A percentile compares a stretch with the other conserved stretches of the same genome.
phyloP scores from a whole-genome alignment of 2,797 vertebrate species.

The Percopsis omiscomaycus region DNA sequence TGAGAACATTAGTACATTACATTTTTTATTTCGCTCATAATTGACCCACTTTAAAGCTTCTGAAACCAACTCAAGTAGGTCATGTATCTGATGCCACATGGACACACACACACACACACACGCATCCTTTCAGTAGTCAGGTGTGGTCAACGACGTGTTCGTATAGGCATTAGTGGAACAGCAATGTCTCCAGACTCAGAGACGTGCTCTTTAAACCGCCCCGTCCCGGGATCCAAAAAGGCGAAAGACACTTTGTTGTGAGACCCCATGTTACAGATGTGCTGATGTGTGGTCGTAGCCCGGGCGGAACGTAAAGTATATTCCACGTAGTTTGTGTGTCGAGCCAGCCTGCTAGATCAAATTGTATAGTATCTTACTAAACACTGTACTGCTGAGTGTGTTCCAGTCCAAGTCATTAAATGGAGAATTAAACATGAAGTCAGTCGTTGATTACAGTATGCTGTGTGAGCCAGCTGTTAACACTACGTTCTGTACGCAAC shows the following conservation, averaged over 20 bases:
- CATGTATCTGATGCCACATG: no score
- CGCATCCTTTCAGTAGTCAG: background rate
- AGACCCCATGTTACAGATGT: no score
- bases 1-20: conserved; percentile 1
- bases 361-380: background rate
- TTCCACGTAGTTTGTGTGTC: background rate
- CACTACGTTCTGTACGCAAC: no score
- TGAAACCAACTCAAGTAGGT: no score
- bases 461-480: background rate
- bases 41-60: no score
- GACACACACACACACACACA: background rate
- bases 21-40: no score
- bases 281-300: background rate
- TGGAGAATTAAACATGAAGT: background rate
- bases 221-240: no score
- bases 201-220: no score
- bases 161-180: background rate
- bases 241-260: background rate
- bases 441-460: conserved; percentile 6
- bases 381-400: background rate
- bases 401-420: conserved; percentile 24
- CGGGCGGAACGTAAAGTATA: background rate
- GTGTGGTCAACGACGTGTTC: background rate
- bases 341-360: background rate
- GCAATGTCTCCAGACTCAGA: background rate